Evolutionary conservation across 2,113 vertebrate genomes (phyloP).

Genomic region (Colossoma macropomum): DNA sequence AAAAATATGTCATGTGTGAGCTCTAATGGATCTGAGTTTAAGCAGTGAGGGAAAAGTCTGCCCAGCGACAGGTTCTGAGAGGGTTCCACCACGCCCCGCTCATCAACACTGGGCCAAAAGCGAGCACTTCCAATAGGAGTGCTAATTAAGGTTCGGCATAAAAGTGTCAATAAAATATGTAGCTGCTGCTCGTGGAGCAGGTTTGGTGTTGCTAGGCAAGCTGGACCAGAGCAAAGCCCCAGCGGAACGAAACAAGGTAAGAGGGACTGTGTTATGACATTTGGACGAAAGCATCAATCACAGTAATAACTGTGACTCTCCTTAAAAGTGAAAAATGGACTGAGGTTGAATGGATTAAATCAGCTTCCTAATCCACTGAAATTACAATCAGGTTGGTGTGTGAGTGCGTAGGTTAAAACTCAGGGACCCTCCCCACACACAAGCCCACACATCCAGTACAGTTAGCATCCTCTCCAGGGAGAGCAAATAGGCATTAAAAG

Average conservation of each 20-base stretch:
- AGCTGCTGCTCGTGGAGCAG: slow-evolving; percentile 69
- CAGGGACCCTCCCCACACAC: slow-evolving; percentile 37
- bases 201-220: slow-evolving; percentile 67
- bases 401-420: slow-evolving; percentile 43
- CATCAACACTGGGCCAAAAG: slow-evolving; percentile 74
- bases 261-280: neutral
- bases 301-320: neutral
- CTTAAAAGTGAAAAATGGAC: neutral
- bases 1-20: slow-evolving; percentile 77
- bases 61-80: slow-evolving; percentile 50
- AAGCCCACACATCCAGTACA: slow-evolving; percentile 63
- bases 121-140: slow-evolving; percentile 79
- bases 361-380: slow-evolving; percentile 16
- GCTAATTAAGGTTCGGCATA: slow-evolving; percentile 82
- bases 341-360: neutral
- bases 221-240: slow-evolving; percentile 66
- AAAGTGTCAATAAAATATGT: slow-evolving; percentile 82
- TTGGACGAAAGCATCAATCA: slow-evolving; percentile 5
- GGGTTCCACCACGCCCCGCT: slow-evolving; percentile 46
- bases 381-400: slow-evolving; percentile 5
- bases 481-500: slow-evolving; percentile 95
- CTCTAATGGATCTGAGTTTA: slow-evolving; percentile 78
- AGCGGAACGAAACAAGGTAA: slow-evolving; percentile 19
- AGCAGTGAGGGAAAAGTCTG: slow-evolving; percentile 53
- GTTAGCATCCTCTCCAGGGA: slow-evolving; percentile 84